Conservation (phyloP, 2,888 invertebrate species). For the Pristionchus exspectatus region DNA sequence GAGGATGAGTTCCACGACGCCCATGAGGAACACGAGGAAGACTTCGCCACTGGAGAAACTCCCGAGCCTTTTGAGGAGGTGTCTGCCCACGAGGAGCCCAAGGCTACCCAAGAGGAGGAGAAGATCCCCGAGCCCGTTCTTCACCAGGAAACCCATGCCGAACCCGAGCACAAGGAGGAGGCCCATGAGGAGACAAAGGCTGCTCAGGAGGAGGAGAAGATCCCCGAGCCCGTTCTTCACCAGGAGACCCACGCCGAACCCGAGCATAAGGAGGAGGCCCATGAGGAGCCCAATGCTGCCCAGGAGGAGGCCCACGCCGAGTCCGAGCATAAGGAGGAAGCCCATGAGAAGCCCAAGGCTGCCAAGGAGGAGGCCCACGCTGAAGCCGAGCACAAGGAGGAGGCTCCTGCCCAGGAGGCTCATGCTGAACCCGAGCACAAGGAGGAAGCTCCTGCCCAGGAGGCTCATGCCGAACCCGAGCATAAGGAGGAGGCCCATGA, state of each 20-base stretch:
- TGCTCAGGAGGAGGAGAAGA: background rate
- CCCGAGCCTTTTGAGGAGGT: background rate
- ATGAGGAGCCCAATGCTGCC: background rate
- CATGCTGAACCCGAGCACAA: background rate
- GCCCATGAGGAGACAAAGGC: background rate
- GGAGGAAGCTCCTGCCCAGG: slow-evolving; percentile 15
- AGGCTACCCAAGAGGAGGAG: background rate
- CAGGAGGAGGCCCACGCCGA: slow-evolving; percentile 40
- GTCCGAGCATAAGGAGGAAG: slow-evolving; percentile 7
- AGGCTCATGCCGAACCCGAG: background rate
- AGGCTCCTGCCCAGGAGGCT: no score
- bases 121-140: background rate
- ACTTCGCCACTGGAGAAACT: background rate
- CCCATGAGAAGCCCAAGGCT: background rate
- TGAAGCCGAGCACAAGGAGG: no score
- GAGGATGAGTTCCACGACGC: slow-evolving; percentile 37
- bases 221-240: background rate
- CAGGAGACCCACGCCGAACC: background rate
- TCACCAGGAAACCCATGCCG: background rate
- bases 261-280: background rate
- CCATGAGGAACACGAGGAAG: slow-evolving; percentile 1
- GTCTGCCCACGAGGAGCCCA: background rate
- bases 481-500: background rate
- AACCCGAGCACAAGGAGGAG: slow-evolving; percentile 30
- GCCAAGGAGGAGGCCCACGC: slow-evolving; percentile 6